phyloP scores from a whole-genome alignment of 2,888 invertebrate genomes.

The Morpho achilles region DNA sequence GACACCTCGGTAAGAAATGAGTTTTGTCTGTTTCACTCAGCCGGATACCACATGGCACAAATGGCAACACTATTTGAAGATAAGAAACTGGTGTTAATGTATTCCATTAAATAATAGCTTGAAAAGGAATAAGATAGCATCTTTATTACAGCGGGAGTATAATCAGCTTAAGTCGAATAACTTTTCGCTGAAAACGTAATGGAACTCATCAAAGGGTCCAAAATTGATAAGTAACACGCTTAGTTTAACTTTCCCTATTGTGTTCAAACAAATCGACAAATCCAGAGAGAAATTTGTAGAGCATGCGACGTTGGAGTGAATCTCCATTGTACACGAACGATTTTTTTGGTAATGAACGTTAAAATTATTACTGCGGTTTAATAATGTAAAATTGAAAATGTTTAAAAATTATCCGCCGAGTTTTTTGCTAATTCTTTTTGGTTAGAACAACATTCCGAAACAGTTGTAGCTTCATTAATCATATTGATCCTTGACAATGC shows the following conservation, averaged over 20 bases:
- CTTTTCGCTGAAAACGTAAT: constrained; percentile 7
- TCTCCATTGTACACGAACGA: constrained; percentile 3
- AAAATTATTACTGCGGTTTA: too few relatives aligned
- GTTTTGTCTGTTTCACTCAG: too few relatives aligned
- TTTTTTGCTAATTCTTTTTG: too few relatives aligned
- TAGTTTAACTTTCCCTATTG: constrained; percentile 15
- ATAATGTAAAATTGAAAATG: too few relatives aligned
- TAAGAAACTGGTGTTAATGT: too few relatives aligned
- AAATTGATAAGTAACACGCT: constrained; percentile 18
- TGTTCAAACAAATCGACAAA: constrained; percentile 17
- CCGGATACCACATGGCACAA: too few relatives aligned
- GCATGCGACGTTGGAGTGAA: constrained; percentile 5
- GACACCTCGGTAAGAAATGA: too few relatives aligned
- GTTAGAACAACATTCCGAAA: too few relatives aligned
- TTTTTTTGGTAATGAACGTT: not conserved
- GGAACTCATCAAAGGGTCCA: constrained; percentile 9
- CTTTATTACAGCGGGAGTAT: constrained; percentile 2
- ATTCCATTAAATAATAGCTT: not conserved
- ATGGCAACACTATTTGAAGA: too few relatives aligned
- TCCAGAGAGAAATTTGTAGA: constrained; percentile 4
- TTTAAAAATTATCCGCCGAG: too few relatives aligned
- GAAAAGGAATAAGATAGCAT: not conserved
- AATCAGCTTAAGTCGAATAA: constrained; percentile 7
- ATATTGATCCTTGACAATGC: too few relatives aligned
- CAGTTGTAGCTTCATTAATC: too few relatives aligned